Conservation (phyloP, 2,888 invertebrate genomes). For the Agrilus biguttatus region DNA sequence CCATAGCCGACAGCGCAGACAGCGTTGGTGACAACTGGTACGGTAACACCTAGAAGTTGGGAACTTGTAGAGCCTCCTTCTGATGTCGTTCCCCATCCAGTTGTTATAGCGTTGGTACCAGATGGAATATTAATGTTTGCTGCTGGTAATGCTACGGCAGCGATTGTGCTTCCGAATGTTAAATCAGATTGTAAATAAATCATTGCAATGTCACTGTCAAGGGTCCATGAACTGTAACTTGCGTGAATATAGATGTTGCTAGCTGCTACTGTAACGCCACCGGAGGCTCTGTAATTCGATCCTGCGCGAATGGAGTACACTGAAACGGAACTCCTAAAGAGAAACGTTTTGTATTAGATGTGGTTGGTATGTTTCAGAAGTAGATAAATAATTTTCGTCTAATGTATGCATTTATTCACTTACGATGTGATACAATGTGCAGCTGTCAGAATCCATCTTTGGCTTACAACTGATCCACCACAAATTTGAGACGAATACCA, state of each 20-base stretch:
- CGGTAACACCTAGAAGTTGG: conserved; percentile 8
- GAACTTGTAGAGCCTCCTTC: conserved; percentile 3
- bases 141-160: conserved; percentile 5
- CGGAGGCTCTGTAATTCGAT: conserved; percentile 6
- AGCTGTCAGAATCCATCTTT: no score
- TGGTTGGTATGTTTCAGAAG: no score
- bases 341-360: no score
- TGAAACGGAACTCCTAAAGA: no score
- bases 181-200: conserved; percentile 15
- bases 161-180: not conserved
- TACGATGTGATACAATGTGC: no score
- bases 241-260: conserved; percentile 14
- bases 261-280: conserved; percentile 8
- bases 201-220: conserved; percentile 24
- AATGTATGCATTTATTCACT: no score
- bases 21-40: conserved; percentile 8
- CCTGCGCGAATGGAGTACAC: conserved; percentile 7
- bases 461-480: no score
- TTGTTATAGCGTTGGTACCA: conserved; percentile 4
- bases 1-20: conserved; percentile 8
- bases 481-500: no score
- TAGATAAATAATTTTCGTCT: no score
- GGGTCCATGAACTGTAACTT: conserved; percentile 11
- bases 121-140: conserved; percentile 2
- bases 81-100: conserved; percentile 11